Evolutionary conservation across 2,888 invertebrate genomes (phyloP), one percentile per base, ranked within the genome.

Genomic region (Barypeithes pellucidus): DNA sequence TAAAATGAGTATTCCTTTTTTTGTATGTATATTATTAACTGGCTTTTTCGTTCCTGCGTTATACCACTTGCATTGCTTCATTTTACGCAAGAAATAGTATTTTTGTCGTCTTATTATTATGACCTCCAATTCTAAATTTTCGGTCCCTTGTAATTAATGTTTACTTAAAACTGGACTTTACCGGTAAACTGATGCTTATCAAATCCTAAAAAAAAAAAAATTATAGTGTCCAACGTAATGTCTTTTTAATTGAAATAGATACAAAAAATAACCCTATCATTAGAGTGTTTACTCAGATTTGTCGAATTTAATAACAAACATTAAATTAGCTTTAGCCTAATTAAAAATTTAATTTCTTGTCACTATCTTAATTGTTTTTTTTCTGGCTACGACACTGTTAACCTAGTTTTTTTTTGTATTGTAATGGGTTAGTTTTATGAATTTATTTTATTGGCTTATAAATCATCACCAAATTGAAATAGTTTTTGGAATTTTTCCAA

Each of bases 221-320:
- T 47, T 47, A 47, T 47, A 20, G 7, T 18, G 47, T 47, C 20
- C 11, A 11, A 20, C 20, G 20, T 47, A 47, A 47, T 47, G 47
- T 11, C 7, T 20, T 47, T 47, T 47, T 47, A 47, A 47, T 20
- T 47, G 47, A 47, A 47, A 20, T 11, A 47, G 47, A 47, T 47
- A 47, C 39, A 9, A 47, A 47, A 47, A 47, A 20, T 47, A 47
- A 47, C 18, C 47, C 65, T 63, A 57, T 65, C 66, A 72, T 72
- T 67, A 67, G 39, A 61, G 43, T 52, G 60, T 67, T 24, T 24
- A 54, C 29, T 29, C 14, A 54, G 29, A 54, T 16, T 54, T 54
- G 54, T 54, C 33, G 29, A 54, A 29, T 29, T 16, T 16, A 59
- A 59, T 36, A 39, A 36, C 16, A 29, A 36, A 39, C 39, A 59